Percentiles rank a stretch among this genome's conserved stretches.
Conservation (phyloP, 2,888 invertebrate genomes). For the Anagyrus pseudococci region DNA sequence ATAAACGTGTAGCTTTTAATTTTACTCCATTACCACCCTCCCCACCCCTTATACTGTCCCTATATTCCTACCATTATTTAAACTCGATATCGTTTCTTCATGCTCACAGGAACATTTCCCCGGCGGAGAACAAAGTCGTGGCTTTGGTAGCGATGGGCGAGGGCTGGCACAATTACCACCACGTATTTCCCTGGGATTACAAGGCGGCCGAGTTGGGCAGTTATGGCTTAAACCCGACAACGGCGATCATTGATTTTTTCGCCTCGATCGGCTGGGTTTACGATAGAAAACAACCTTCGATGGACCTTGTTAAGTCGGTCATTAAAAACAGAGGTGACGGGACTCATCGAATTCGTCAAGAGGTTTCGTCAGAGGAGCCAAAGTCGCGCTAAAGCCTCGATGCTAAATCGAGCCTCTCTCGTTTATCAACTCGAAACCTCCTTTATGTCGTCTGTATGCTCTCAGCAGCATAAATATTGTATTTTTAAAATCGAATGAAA, state of each 20-base stretch:
- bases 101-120: slow-evolving; percentile 38
- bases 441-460: too few species aligned
- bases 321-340: slow-evolving; percentile 67
- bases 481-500: too few species aligned
- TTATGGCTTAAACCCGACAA: slow-evolving; percentile 70
- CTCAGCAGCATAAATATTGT: too few species aligned
- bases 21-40: neutral
- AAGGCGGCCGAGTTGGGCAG: slow-evolving; percentile 85
- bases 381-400: too few species aligned
- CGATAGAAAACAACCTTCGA: slow-evolving; percentile 73
- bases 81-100: neutral
- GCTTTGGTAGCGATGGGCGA: slow-evolving; percentile 56
- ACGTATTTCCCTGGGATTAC: slow-evolving; percentile 93
- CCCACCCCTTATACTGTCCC: too few species aligned
- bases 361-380: slow-evolving; percentile 7
- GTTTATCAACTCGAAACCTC: too few species aligned
- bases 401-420: too few species aligned
- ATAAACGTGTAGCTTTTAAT: neutral
- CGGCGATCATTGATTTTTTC: slow-evolving; percentile 73
- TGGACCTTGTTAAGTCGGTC: slow-evolving; percentile 64
- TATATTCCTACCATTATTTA: too few species aligned
- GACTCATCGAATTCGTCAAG: slow-evolving; percentile 38
- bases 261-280: slow-evolving; percentile 78
- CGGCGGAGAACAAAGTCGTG: slow-evolving; percentile 46
- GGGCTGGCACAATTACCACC: slow-evolving; percentile 78